Evolutionary conservation across 2,113 vertebrate species (phyloP), one percentile per base, ranked within the genome.

Genomic region (Pteronura brasiliensis): DNA sequence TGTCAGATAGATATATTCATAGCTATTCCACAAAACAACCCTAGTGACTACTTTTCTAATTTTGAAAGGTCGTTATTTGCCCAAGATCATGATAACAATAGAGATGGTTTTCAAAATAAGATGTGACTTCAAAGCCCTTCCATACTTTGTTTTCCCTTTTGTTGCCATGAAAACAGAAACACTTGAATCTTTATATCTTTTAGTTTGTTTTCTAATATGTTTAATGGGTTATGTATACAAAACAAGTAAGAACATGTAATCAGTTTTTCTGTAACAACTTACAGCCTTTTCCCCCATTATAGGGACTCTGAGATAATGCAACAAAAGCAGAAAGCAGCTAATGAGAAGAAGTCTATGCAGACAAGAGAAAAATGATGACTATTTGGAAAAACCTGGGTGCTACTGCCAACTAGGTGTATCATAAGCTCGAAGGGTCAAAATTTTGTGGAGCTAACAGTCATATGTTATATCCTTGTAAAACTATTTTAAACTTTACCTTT

Each of bases 301-400:
- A 99, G 99, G 95, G 99, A 99, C 89, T 98, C 99, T 97, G 99
- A 99, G 98, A 99, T 99, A 63, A 99, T 99, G 99, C 98, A 99
- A 86, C 98, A 99, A 92, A 99, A 99, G 92, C 99, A 99, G 96
- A 99, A 99, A 93, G 98, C 97, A 1, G 98, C 99, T 88, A 98
- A 99, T 97, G 99, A 99, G 96, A 99, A 98, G 97, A 99, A 99
- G 59, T 98, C 98, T 94, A 79, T 98, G 95, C 98, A 99, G 90
- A 85, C 96, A 90, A 98, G 94, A 98, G 88, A 98, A 87, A 98
- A 99, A 96, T 99, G 97, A 99, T 74, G 1, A 1, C 20, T 81
- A 1, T 91, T 82, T 88, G 97, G 96, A 97, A 98, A 98, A 88
- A 97, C 81, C 79, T 94, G 89, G 93, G 69, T 98, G 96, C 96